Percentiles rank a stretch among this genome's conserved stretches.
Conservation (phyloP, 2,888 invertebrate species). For the Pyrrhosoma nymphula region DNA sequence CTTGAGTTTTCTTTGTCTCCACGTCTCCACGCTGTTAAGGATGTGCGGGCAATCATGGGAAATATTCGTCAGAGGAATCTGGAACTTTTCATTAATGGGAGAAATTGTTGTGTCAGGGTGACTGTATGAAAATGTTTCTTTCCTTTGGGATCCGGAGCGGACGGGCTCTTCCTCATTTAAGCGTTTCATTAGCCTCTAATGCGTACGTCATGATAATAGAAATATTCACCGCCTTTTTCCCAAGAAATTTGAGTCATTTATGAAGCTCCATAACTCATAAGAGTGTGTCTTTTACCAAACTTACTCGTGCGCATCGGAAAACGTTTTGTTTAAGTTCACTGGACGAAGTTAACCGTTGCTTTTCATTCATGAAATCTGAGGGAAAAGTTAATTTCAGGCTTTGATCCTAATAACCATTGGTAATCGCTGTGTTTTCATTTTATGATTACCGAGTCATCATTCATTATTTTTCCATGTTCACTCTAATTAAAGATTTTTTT, state of each 20-base stretch:
- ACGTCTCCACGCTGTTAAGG: not conserved
- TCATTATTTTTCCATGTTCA: too few species aligned
- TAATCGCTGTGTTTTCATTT: too few species aligned
- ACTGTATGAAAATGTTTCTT: not conserved
- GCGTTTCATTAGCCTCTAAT: not conserved
- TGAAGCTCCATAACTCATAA: not conserved
- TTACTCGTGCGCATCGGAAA: not conserved
- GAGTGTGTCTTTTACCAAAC: not conserved
- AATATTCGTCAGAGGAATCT: not conserved
- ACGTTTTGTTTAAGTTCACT: not conserved
- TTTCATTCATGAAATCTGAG: too few species aligned
- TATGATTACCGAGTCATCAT: too few species aligned
- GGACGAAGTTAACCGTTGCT: too few species aligned
- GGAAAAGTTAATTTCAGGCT: too few species aligned
- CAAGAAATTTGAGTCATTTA: not conserved
- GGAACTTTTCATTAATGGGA: not conserved
- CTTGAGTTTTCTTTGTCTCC: not conserved
- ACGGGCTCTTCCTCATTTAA: not conserved
- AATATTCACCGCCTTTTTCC: not conserved
- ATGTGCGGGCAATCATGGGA: not conserved
- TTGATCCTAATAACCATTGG: too few species aligned
- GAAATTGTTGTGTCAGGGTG: not conserved
- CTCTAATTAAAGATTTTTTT: too few species aligned
- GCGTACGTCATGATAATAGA: not conserved
- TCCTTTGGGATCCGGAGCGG: not conserved